Conservation (phyloP, 2,113 vertebrate genomes). For the Labrus mixtus region DNA sequence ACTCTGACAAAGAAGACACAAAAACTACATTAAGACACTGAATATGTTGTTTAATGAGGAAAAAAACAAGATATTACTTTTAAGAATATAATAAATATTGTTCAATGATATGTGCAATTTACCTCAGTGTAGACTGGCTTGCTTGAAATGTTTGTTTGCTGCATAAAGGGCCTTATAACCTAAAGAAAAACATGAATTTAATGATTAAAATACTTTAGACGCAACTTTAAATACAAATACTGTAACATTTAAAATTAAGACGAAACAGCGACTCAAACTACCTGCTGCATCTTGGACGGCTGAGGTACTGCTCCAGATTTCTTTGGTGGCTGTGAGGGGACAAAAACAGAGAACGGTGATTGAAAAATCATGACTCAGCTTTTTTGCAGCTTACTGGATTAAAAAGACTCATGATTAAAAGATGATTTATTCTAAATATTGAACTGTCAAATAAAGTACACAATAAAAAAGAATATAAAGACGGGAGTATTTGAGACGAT, state of each 20-base stretch:
- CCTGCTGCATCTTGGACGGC: constrained; percentile 61
- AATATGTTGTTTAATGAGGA: background rate
- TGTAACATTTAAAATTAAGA: background rate
- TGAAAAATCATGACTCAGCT: background rate
- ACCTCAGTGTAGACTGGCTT: constrained; percentile 68
- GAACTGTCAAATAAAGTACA: too few relatives aligned
- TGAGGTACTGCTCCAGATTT: constrained; percentile 40
- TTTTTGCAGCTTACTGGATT: background rate
- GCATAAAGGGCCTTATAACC: constrained; percentile 63
- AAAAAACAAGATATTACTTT: background rate
- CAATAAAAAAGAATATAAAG: too few relatives aligned
- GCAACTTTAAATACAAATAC: background rate
- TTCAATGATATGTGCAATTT: background rate
- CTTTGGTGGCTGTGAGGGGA: constrained; percentile 69
- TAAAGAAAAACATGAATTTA: constrained; percentile 53
- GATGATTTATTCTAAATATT: too few relatives aligned
- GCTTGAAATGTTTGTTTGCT: constrained; percentile 52
- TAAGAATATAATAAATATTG: background rate
- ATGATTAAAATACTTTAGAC: background rate
- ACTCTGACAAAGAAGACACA: constrained; percentile 50
- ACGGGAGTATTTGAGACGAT: too few relatives aligned
- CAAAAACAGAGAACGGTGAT: constrained; percentile 17
- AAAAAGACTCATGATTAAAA: too few relatives aligned
- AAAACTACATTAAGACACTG: background rate
- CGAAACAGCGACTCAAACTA: constrained; percentile 34